These are phyloP conservation scores for Bursaphelenchus okinawaensis DNA, from an alignment of 2,888 invertebrate species.

Conservation along the genomic window DNA sequence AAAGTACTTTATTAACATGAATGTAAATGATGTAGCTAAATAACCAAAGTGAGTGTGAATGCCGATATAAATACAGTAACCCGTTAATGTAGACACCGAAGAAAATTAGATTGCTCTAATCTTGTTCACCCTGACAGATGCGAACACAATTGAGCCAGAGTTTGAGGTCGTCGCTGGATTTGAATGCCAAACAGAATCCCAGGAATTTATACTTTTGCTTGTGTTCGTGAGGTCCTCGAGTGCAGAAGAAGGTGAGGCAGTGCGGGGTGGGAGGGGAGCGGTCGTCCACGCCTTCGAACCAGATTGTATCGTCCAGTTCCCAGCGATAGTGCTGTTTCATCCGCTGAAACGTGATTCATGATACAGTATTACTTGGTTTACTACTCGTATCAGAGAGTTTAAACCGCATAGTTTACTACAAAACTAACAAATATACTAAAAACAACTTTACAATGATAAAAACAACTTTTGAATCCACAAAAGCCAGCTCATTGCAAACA, in stretches of 20 bases:
- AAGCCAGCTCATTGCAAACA: not conserved
- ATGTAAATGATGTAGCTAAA: too few species aligned
- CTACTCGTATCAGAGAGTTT: too few species aligned
- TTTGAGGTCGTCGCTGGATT: constrained; percentile 25
- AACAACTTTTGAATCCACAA: too few species aligned
- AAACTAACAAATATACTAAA: too few species aligned
- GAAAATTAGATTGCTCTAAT: not conserved
- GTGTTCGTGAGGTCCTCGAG: constrained; percentile 9
- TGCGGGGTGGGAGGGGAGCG: not conserved
- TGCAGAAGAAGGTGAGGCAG: not conserved
- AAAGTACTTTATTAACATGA: too few species aligned
- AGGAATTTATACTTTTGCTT: constrained; percentile 33
- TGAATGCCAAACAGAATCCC: constrained; percentile 36
- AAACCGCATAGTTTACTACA: too few species aligned
- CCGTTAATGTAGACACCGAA: constrained; percentile 2
- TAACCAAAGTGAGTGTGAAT: not conserved
- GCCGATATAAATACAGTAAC: not conserved
- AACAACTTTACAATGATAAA: too few species aligned
- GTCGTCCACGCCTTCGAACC: not conserved
- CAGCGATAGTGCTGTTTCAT: constrained; percentile 1
- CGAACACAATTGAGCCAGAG: constrained; percentile 35
- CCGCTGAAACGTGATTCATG: not conserved
- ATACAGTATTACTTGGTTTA: too few species aligned
- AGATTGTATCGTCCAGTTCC: constrained; percentile 2
- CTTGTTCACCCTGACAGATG: constrained; percentile 32